Percentiles rank a stretch among this genome's conserved stretches.
These are phyloP conservation scores for Electrophaes corylata DNA, from an alignment of 2,888 invertebrate genomes.

Conservation along the genomic window DNA sequence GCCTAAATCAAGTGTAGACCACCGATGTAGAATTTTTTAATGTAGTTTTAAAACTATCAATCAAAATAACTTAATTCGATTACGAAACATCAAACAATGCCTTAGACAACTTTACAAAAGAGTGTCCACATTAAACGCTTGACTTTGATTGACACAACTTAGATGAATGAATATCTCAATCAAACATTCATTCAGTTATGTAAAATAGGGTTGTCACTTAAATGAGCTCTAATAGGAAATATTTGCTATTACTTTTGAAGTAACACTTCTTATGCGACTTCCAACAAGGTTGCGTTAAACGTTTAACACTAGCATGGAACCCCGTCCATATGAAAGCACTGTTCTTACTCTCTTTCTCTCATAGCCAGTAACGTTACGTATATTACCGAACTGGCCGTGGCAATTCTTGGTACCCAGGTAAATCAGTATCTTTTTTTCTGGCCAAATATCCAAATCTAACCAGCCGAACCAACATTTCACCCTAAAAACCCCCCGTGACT, in stretches of 20 bases:
- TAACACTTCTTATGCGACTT: too few relatives aligned
- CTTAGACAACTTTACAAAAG: conserved; percentile 28
- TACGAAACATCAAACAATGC: conserved; percentile 30
- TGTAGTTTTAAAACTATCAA: conserved; percentile 4
- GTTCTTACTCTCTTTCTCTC: too few relatives aligned
- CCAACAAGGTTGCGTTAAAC: too few relatives aligned
- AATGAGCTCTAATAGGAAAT: background rate
- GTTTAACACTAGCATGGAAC: too few relatives aligned
- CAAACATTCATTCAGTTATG: conserved; percentile 39
- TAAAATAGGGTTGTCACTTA: conserved; percentile 26
- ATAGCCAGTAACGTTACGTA: too few relatives aligned
- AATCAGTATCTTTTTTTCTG: too few relatives aligned
- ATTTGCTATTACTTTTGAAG: background rate
- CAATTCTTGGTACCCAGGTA: too few relatives aligned
- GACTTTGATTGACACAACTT: conserved; percentile 38
- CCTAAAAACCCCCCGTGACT: too few relatives aligned
- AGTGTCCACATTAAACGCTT: conserved; percentile 26
- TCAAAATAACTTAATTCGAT: conserved; percentile 24
- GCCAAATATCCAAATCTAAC: too few relatives aligned
- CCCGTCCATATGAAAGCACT: too few relatives aligned
- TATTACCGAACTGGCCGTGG: too few relatives aligned
- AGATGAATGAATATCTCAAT: conserved; percentile 48
- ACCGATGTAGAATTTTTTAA: background rate
- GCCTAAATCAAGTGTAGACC: background rate
- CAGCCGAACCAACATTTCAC: too few relatives aligned